These are phyloP conservation scores for Coreius guichenoti DNA, from an alignment of 2,797 vertebrate species.

Conservation along the genomic window DNA sequence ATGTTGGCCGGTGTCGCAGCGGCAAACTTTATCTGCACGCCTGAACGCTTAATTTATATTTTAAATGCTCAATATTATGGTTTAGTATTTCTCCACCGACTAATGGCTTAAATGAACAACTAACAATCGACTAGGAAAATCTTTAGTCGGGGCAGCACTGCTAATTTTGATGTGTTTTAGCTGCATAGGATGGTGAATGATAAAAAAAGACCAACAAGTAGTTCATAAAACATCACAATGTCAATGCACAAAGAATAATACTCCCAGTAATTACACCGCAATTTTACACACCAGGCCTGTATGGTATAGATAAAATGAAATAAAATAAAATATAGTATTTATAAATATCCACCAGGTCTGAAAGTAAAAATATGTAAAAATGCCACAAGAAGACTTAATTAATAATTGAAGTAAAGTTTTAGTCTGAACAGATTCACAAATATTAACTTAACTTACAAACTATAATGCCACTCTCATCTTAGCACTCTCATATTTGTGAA, in stretches of 20 bases:
- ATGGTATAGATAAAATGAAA: not conserved
- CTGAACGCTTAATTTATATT: not conserved
- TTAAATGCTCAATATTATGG: not conserved
- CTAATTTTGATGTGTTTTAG: not conserved
- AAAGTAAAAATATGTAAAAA: not conserved
- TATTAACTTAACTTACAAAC: not conserved
- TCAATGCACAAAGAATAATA: not conserved
- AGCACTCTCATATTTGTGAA: not conserved
- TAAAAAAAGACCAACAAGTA: not conserved
- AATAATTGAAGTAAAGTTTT: not conserved
- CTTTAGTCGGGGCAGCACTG: not conserved
- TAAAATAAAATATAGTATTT: not conserved
- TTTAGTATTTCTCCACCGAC: not conserved
- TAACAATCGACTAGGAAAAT: not conserved
- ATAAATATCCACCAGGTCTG: not conserved
- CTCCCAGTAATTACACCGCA: not conserved
- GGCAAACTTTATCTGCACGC: not conserved
- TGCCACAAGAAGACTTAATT: not conserved
- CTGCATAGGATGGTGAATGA: not conserved
- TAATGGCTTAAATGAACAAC: not conserved
- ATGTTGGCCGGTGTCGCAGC: not conserved
- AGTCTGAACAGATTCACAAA: not conserved
- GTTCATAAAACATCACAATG: constrained; percentile 16
- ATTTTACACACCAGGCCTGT: not conserved
- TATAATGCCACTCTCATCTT: not conserved